phyloP scores from a whole-genome alignment of 2,888 invertebrate genomes.

The Platerodrilus igneus region DNA sequence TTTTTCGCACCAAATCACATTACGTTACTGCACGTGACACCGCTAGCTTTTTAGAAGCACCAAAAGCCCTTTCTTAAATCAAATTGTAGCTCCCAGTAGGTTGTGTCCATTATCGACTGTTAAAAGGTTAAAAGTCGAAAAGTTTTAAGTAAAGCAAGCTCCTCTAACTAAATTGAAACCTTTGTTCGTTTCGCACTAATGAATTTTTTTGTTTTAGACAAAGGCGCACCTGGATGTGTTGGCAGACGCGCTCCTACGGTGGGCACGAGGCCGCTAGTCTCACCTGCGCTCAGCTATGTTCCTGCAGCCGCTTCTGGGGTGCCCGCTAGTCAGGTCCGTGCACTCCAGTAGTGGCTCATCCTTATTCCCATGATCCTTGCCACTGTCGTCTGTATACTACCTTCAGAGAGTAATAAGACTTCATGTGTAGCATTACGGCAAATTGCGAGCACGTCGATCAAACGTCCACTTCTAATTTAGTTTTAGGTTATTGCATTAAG shows the following conservation, averaged over 20 bases:
- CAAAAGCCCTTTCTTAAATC: no score
- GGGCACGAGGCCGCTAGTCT: constrained; percentile 85
- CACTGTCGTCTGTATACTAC: constrained; percentile 36
- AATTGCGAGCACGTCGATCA: constrained; percentile 24
- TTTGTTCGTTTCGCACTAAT: no score
- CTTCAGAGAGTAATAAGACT: constrained; percentile 50
- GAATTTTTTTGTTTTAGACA: constrained; percentile 64
- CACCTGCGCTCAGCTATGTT: constrained; percentile 36
- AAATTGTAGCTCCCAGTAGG: no score
- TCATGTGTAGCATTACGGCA: constrained; percentile 33
- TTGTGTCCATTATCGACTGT: no score
- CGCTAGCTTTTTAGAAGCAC: no score
- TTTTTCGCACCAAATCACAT: no score
- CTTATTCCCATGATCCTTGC: constrained; percentile 32
- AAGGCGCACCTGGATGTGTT: constrained; percentile 92
- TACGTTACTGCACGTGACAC: no score
- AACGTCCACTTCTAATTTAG: constrained; percentile 14
- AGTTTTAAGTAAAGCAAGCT: no score
- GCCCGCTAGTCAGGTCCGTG: constrained; percentile 44
- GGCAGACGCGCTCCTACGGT: constrained; percentile 88
- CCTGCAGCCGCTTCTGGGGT: constrained; percentile 37
- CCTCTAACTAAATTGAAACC: no score
- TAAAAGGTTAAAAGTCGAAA: no score
- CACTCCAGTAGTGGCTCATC: constrained; percentile 36
- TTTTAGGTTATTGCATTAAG: constrained; percentile 21